Evolutionary conservation across 2,797 vertebrate genomes (phyloP), one percentile per base, ranked within the genome.

Genomic region (Sebastes variabilis): DNA sequence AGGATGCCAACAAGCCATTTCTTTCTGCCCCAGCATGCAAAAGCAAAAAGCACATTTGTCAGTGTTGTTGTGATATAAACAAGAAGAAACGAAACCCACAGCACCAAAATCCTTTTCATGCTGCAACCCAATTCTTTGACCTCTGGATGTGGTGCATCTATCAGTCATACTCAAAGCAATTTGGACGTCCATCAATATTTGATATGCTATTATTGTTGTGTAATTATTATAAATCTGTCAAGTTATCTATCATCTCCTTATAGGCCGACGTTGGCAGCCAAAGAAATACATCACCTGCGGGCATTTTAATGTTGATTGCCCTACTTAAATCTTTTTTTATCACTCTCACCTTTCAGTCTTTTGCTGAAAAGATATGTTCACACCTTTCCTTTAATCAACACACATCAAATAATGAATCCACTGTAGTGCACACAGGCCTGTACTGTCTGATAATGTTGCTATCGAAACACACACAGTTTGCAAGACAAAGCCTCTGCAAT

Each of bases 191-290:
- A 69, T 85, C 79, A 87, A 24, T 73, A 32, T 29, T n/a, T 3
- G 42, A 32, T 49, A 30, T 68, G 3, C 27, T 38, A 56, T 73
- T 55, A 64, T 70, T 72, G 58, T 79, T 46, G 67, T 42, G 1
- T 82, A 77, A 84, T 86, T 78, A 79, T 73, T 46, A 38, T 62
- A 56, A 46, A 72, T 74, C 66, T 85, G 77, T 66, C 78, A 89
- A 27, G 16, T 49, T 30, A 77, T 84, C 29, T 27, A 71, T 86
- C 72, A 82, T n/a, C 76, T 56, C 83, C 88, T 86, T 67, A 38
- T 38, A 30, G 3, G 83, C 80, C 81, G 52, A 79, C 74, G 8
- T 88, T 90, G 81, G 82, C 83, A 80, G 6, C 20, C 65, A 88
- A 88, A 85, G 38, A 83, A 71, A 85, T 25, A 46, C 14, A 54